phyloP scores from a whole-genome alignment of 2,888 invertebrate species.

The Papilio gigon region DNA sequence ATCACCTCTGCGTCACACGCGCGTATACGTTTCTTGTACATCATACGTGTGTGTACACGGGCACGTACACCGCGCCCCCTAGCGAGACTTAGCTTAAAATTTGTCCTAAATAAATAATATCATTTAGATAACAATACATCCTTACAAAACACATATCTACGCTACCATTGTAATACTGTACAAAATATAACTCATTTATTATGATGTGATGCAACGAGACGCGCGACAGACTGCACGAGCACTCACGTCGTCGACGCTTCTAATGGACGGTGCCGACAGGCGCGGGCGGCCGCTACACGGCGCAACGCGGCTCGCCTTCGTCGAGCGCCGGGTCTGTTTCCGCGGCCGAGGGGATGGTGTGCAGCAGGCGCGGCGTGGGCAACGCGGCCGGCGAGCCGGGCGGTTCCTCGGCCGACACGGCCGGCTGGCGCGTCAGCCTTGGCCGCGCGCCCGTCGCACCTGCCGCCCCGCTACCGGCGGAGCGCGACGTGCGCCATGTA shows the following conservation, averaged over 20 bases:
- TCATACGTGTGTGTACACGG: slow-evolving; percentile 1
- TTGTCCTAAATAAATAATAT: slow-evolving; percentile 53
- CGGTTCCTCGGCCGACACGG: slow-evolving; percentile 89
- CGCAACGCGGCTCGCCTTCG: slow-evolving; percentile 58
- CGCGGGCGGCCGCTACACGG: slow-evolving; percentile 39
- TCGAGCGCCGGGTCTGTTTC: slow-evolving; percentile 66
- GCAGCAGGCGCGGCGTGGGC: slow-evolving; percentile 62
- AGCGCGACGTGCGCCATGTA: slow-evolving; percentile 93
- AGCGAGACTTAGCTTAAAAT: slow-evolving; percentile 24
- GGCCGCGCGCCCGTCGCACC: slow-evolving; percentile 81
- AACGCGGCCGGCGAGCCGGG: slow-evolving; percentile 77
- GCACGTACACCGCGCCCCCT: not conserved
- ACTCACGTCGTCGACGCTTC: slow-evolving; percentile 41
- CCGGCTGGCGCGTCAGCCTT: slow-evolving; percentile 86
- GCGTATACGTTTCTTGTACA: slow-evolving; percentile 32
- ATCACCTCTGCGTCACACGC: slow-evolving; percentile 25
- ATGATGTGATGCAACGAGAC: slow-evolving; percentile 47
- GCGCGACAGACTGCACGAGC: slow-evolving; percentile 17
- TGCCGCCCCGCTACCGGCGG: slow-evolving; percentile 90
- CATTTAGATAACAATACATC: slow-evolving; percentile 55
- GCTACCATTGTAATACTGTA: slow-evolving; percentile 62
- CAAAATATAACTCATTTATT: slow-evolving; percentile 54
- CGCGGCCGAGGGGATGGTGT: slow-evolving; percentile 73
- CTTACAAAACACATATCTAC: slow-evolving; percentile 39
- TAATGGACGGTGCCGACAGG: slow-evolving; percentile 56